These are phyloP conservation scores for Poecilia picta DNA, from an alignment of 2,797 vertebrate genomes.

Conservation along the genomic window DNA sequence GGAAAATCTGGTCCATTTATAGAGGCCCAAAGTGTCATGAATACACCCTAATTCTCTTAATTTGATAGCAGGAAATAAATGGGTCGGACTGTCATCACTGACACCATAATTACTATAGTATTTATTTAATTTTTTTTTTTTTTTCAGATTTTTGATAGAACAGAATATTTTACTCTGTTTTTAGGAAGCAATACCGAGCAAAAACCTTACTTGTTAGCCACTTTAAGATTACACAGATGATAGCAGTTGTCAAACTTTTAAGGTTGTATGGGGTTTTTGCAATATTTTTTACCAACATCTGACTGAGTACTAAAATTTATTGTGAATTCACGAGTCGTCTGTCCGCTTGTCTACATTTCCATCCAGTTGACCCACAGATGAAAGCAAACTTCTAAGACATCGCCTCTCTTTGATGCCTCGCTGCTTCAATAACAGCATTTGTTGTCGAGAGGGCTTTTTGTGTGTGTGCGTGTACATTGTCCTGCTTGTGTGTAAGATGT, in stretches of 20 bases:
- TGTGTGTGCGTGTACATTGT: slow-evolving; percentile 5
- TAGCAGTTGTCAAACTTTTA: background rate
- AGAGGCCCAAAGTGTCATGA: too few species aligned
- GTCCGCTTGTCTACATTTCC: slow-evolving; percentile 44
- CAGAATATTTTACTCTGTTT: background rate
- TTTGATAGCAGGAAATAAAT: background rate
- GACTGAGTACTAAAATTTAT: slow-evolving; percentile 43
- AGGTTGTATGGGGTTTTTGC: background rate
- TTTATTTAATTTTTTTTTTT: background rate
- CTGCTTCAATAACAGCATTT: slow-evolving; percentile 31
- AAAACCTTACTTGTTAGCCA: background rate
- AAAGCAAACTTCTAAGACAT: slow-evolving; percentile 61
- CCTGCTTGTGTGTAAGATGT: slow-evolving; percentile 34
- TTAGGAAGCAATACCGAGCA: background rate
- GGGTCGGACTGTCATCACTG: background rate
- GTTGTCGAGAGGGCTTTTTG: slow-evolving; percentile 24
- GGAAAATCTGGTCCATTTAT: too few species aligned
- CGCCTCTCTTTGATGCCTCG: slow-evolving; percentile 57
- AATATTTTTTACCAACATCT: slow-evolving; percentile 29
- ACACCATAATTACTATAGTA: background rate
- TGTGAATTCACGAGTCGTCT: slow-evolving; percentile 23
- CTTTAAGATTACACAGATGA: background rate
- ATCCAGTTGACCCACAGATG: slow-evolving; percentile 58
- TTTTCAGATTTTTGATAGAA: background rate
- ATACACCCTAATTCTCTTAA: background rate